A percentile compares a stretch with the other conserved stretches of the same genome.
Evolutionary conservation across 2,113 vertebrate species (phyloP).

Genomic region (Aphelocoma coerulescens): DNA sequence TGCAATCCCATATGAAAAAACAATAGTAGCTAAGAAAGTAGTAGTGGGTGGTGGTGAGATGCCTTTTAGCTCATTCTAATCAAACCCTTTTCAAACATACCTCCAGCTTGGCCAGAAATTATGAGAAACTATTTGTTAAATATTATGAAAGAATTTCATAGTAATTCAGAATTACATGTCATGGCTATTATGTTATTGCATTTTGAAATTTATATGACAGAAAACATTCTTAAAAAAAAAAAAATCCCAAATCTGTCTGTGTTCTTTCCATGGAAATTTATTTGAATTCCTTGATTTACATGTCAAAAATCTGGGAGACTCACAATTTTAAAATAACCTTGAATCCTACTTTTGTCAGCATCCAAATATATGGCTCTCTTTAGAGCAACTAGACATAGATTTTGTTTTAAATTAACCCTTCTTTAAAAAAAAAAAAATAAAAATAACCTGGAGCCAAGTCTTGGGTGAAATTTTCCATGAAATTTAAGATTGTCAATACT

Average conservation of each 20-base stretch:
- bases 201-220: not conserved
- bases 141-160: slow-evolving; percentile 3
- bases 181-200: not conserved
- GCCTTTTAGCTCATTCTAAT: slow-evolving; percentile 38
- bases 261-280: not conserved
- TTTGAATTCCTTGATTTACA: not conserved
- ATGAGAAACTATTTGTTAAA: slow-evolving; percentile 4
- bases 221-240: not conserved
- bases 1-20: slow-evolving; percentile 28
- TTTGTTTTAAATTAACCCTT: not conserved
- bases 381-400: not conserved
- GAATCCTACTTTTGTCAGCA: not conserved
- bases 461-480: not conserved
- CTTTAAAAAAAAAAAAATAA: not conserved
- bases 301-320: not conserved
- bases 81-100: slow-evolving; percentile 1
- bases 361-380: not conserved
- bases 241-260: not conserved
- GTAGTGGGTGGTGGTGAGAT: slow-evolving; percentile 35
- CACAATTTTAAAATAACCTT: not conserved
- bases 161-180: not conserved
- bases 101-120: not conserved
- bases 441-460: not conserved
- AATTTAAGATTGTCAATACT: not conserved
- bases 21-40: slow-evolving; percentile 18